Evolutionary conservation across 2,113 vertebrate species (phyloP).

Genomic region (Tringa solitaria): DNA sequence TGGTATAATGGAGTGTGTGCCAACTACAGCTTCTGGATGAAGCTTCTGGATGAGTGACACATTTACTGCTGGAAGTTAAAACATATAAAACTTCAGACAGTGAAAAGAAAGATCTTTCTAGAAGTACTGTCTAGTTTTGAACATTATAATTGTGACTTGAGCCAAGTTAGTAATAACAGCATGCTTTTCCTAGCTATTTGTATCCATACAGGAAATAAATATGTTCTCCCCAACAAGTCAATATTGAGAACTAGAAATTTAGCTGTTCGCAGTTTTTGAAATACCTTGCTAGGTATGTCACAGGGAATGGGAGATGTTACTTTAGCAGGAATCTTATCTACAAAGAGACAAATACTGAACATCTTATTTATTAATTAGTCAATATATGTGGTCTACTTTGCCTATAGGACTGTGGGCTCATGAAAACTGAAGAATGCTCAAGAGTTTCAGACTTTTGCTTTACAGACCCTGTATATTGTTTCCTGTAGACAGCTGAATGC

Average conservation of each 20-base stretch:
- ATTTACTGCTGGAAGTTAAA: slow-evolving; percentile 65
- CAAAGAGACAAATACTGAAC: not conserved
- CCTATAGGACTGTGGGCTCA: not conserved
- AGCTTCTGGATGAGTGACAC: slow-evolving; percentile 52
- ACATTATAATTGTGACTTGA: not conserved
- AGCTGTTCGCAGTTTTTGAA: not conserved
- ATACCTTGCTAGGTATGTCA: not conserved
- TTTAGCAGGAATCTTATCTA: not conserved
- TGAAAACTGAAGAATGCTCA: not conserved
- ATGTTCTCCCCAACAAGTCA: not conserved
- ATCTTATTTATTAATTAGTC: not conserved
- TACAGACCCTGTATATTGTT: not conserved
- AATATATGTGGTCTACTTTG: not conserved
- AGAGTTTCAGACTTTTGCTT: not conserved
- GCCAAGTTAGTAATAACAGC: slow-evolving; percentile 1
- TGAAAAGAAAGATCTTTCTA: slow-evolving; percentile 24
- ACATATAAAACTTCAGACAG: slow-evolving; percentile 46
- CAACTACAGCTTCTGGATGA: slow-evolving; percentile 62
- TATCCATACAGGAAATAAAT: not conserved
- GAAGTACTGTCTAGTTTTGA: slow-evolving; percentile 36
- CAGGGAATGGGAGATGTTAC: not conserved
- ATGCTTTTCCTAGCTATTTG: not conserved
- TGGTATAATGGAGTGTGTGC: slow-evolving; percentile 55
- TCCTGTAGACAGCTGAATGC: not conserved
- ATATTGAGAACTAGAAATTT: not conserved